Percentiles rank a stretch among this genome's conserved stretches.
phyloP scores from a whole-genome alignment of 2,797 vertebrate species.

The Carcharodon carcharias region DNA sequence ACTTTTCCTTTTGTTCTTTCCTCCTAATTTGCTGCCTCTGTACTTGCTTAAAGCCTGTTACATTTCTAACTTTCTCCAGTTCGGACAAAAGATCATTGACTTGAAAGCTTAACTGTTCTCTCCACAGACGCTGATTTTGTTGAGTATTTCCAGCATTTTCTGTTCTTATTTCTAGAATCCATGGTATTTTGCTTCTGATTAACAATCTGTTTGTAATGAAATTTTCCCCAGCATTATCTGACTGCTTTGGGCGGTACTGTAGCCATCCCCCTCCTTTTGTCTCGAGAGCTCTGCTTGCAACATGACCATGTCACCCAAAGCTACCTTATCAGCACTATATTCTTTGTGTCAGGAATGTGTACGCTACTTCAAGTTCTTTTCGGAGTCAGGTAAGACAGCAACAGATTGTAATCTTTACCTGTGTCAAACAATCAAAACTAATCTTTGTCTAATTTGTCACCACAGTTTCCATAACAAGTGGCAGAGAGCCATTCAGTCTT shows the following conservation, averaged over 20 bases:
- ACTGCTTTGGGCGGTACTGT: constrained; percentile 87
- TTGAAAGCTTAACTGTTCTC: too few species aligned
- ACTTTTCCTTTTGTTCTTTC: background rate
- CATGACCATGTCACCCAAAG: constrained; percentile 83
- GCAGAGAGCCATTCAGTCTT: background rate
- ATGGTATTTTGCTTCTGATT: background rate
- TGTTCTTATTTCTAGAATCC: background rate
- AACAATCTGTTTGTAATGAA: background rate
- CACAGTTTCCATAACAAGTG: background rate
- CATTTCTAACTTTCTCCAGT: too few species aligned
- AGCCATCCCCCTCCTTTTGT: constrained; percentile 83
- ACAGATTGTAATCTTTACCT: background rate
- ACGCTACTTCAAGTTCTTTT: constrained; percentile 86
- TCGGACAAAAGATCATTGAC: too few species aligned
- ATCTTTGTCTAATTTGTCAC: background rate
- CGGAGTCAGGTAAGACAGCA: constrained; percentile 74
- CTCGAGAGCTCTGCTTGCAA: constrained; percentile 80
- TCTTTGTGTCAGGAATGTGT: constrained; percentile 90
- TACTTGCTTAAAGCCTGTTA: too few species aligned
- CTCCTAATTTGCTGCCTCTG: background rate
- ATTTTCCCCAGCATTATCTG: constrained; percentile 73
- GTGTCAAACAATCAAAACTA: background rate
- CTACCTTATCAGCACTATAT: constrained; percentile 90
- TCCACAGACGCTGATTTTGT: too few species aligned
- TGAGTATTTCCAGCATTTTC: background rate